A percentile compares a stretch with the other conserved stretches of the same genome.
phyloP scores from a whole-genome alignment of 2,113 vertebrate genomes.

The Pseudorectes ferrugineus region DNA sequence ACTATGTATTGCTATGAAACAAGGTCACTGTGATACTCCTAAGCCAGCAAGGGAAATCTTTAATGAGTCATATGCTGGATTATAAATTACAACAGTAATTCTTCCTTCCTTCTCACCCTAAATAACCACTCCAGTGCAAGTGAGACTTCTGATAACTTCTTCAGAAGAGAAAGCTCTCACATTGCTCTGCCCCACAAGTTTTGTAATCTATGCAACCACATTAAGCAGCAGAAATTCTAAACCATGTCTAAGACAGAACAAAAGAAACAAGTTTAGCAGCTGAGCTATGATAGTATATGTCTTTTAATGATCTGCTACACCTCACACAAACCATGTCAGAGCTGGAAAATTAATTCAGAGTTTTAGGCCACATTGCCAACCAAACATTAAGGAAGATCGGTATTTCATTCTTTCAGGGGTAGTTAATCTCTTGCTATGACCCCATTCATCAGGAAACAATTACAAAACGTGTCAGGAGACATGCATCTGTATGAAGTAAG shows the following conservation, averaged over 20 bases:
- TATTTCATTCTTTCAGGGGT: not conserved
- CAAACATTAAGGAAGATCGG: not conserved
- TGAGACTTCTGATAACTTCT: not conserved
- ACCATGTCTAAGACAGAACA: not conserved
- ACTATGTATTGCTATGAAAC: not conserved
- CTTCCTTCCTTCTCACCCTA: not conserved
- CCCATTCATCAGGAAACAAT: not conserved
- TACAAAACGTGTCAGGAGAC: not conserved
- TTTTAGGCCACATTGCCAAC: not conserved
- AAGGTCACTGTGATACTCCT: not conserved
- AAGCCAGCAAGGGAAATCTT: not conserved
- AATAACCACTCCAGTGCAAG: not conserved
- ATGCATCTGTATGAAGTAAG: not conserved
- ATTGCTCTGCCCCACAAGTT: not conserved
- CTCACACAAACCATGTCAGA: not conserved
- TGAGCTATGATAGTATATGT: not conserved
- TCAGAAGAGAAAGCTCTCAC: not conserved
- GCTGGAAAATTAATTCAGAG: not conserved
- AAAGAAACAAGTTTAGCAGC: not conserved
- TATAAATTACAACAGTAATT: not conserved
- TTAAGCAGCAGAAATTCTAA: not conserved
- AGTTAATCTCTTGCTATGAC: not conserved
- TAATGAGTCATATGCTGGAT: not conserved
- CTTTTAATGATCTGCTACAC: not conserved
- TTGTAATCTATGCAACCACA: not conserved